phyloP scores from a whole-genome alignment of 2,888 invertebrate genomes.

The Gonocerus acuteangulatus region DNA sequence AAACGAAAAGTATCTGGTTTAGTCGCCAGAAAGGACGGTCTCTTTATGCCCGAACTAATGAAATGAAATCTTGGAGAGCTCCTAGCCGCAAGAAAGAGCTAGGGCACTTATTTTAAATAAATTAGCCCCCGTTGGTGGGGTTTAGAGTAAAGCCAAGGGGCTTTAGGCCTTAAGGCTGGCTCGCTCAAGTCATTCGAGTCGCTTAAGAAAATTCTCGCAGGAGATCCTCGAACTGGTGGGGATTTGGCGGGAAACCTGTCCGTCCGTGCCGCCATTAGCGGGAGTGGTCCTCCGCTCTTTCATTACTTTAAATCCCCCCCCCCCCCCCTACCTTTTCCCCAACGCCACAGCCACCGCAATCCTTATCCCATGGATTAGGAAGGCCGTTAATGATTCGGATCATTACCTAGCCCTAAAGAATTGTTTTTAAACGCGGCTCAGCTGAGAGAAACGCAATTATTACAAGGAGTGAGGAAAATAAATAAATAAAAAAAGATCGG shows the following conservation, averaged over 20 bases:
- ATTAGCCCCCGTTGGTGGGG: conserved; percentile 16
- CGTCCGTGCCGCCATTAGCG: conserved; percentile 14
- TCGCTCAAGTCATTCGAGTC: conserved; percentile 36
- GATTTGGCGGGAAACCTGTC: conserved; percentile 27
- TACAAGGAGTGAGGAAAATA: too few relatives aligned
- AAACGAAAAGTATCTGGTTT: too few relatives aligned
- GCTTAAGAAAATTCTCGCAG: conserved; percentile 38
- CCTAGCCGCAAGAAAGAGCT: not conserved
- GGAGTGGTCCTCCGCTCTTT: conserved; percentile 6
- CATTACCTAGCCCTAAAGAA: conserved; percentile 12
- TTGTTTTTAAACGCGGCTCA: not conserved
- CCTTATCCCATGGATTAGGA: conserved; percentile 7
- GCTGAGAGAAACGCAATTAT: not conserved
- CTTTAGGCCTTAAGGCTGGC: conserved; percentile 29
- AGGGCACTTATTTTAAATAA: conserved; percentile 20
- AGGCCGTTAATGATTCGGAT: conserved; percentile 8
- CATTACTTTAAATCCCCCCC: conserved; percentile 3
- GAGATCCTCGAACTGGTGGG: conserved; percentile 35
- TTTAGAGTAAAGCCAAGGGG: conserved; percentile 33
- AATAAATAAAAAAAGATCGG: too few relatives aligned
- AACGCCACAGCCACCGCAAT: not conserved
- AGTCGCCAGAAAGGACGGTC: too few relatives aligned
- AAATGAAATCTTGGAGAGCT: not conserved
- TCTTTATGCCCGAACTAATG: conserved; percentile 3
- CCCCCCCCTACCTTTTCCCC: too few relatives aligned